Conservation (phyloP, 2,888 invertebrate species). For the Heliconius aoede region DNA sequence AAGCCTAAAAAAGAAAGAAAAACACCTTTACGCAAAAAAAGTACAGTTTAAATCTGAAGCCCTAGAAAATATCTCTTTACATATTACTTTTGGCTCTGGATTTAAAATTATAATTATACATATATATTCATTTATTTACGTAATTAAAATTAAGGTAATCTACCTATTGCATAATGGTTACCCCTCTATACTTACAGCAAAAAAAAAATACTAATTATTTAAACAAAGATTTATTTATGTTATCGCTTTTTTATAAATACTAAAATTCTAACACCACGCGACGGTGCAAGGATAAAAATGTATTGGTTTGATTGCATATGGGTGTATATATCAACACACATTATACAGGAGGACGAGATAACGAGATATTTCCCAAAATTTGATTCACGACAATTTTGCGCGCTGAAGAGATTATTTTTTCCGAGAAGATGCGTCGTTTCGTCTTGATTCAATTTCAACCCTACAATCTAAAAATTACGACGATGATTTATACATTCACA, state of each 20-base stretch:
- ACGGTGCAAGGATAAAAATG: neutral
- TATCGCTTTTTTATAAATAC: neutral
- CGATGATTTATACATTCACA: constrained; percentile 47
- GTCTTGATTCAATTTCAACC: constrained; percentile 60
- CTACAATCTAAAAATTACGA: constrained; percentile 54
- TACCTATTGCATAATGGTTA: no score
- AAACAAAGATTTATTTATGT: neutral
- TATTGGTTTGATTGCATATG: neutral
- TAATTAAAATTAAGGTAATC: no score
- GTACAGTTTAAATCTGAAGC: no score
- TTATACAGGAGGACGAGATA: constrained; percentile 65
- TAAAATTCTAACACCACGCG: neutral
- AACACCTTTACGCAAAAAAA: no score
- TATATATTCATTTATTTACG: no score
- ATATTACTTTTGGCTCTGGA: no score
- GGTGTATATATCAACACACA: constrained; percentile 52
- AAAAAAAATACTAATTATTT: neutral
- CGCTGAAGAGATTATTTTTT: constrained; percentile 66
- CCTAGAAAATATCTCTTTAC: no score
- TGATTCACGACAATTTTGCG: constrained; percentile 71
- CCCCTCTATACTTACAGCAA: no score
- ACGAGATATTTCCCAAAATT: constrained; percentile 75
- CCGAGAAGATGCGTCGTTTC: constrained; percentile 58
- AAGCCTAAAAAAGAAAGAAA: no score
- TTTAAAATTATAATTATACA: no score